Base-by-base conservation (phyloP, 2,113 vertebrate genomes). In the Pardalotus punctatus region DNA sequence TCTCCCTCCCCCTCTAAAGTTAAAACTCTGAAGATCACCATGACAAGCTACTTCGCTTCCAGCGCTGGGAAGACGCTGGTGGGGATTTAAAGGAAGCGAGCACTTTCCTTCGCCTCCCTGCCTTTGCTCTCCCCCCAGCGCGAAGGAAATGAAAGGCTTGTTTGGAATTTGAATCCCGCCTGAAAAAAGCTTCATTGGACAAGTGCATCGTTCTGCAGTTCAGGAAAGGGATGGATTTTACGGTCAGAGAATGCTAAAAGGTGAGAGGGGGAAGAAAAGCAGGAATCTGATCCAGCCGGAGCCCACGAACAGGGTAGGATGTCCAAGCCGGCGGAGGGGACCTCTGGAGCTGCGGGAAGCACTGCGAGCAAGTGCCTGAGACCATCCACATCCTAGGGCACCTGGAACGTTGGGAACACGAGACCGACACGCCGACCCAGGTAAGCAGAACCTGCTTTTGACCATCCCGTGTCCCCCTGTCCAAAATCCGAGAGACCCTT, bases 1-100 rank as follows among this genome's bases (percentile, higher is more conserved):
- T 97, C 97, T 97, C 95, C 93, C 89, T 96, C 94, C 93, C 94
- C 80, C 90, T 82, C 80, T 6, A 14, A 97, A 98, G 97, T 98
- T 97, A 95, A 95, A 97, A 96, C 96, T 96, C 96, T 25, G 94
- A 94, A 86, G 94, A 97, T 93, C 95, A 90, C 84, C 86, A 86
- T 58, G 89, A 92, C 89, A 76, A 93, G 95, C 89, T 58, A 11
- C 92, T 94, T 67, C 27, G 65, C 88, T 96, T 86, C 91, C 91
- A 82, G 88, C 36, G 14, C 84, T 21, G 90, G 58, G 94, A 78
- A 90, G 95, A 91, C n/a, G 48, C 72, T 89, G 88, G 65, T 92
- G 79, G 66, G 93, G 88, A 62, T 94, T 92, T 95, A 88, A 81
- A 60, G 93, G 90, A 57, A 85, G 94, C 36, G 5, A 89, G 54